These are phyloP conservation scores for Dendrolimus houi DNA, from an alignment of 2,888 invertebrate species.

Conservation along the genomic window DNA sequence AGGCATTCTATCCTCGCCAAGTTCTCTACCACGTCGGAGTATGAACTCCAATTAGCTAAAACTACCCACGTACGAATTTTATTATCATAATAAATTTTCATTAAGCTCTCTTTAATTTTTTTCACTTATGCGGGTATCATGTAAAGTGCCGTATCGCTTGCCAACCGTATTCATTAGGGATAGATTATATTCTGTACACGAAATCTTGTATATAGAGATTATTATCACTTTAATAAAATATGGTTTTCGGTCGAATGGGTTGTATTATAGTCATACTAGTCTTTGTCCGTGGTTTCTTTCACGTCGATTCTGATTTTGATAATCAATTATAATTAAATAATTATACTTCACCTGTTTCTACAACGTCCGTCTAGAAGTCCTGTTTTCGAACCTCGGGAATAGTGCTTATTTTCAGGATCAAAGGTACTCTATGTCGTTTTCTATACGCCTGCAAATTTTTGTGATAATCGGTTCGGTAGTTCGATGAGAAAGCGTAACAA, in stretches of 20 bases:
- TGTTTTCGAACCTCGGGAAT: too few species aligned
- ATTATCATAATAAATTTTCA: not conserved
- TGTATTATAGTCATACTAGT: conserved; percentile 7
- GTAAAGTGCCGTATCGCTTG: not conserved
- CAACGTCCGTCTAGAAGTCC: too few species aligned
- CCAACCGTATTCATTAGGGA: not conserved
- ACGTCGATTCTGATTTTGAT: too few species aligned
- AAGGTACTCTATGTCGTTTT: too few species aligned
- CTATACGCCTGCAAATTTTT: too few species aligned
- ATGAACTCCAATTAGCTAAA: not conserved
- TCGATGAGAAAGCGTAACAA: too few species aligned
- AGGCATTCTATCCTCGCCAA: not conserved
- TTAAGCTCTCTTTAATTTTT: not conserved
- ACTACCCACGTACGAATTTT: not conserved
- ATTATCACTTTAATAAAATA: not conserved
- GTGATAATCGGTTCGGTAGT: too few species aligned
- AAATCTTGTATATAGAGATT: not conserved
- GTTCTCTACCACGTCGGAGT: not conserved
- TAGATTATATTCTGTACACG: not conserved
- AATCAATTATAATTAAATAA: too few species aligned
- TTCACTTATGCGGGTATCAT: not conserved
- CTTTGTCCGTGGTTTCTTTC: not conserved
- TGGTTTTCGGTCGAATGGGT: not conserved
- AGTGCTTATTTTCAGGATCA: too few species aligned
- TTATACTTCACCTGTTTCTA: too few species aligned